phyloP scores from a whole-genome alignment of 2,797 vertebrate species.

The Phrynocephalus forsythii region DNA sequence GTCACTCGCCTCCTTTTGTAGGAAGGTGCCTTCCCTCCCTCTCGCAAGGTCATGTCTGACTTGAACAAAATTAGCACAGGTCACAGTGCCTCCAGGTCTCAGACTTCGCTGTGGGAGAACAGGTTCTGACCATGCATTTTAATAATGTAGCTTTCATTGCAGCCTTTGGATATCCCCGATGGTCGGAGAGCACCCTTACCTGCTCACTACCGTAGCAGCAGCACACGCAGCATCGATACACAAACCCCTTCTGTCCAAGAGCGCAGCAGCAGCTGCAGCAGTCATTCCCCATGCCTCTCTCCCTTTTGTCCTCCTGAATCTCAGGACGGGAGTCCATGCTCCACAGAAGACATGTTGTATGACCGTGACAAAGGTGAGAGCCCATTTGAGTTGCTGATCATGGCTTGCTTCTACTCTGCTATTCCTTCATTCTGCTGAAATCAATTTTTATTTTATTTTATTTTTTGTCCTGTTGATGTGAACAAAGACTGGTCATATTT shows the following conservation, averaged over 20 bases:
- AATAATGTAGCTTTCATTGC: constrained; percentile 52
- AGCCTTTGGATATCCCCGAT: constrained; percentile 90
- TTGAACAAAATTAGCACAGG: constrained; percentile 30
- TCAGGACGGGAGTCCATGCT: constrained; percentile 91
- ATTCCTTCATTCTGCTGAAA: constrained; percentile 73
- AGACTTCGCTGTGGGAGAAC: constrained; percentile 16
- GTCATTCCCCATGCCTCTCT: constrained; percentile 84
- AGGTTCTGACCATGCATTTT: neutral
- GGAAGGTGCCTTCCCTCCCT: constrained; percentile 18
- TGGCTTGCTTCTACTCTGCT: constrained; percentile 68
- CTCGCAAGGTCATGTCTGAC: constrained; percentile 18
- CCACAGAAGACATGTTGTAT: constrained; percentile 90
- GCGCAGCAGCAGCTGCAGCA: constrained; percentile 91
- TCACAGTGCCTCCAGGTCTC: constrained; percentile 20
- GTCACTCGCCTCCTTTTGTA: neutral
- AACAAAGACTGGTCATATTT: constrained; percentile 63
- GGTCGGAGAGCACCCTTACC: constrained; percentile 92
- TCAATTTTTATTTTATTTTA: constrained; percentile 65
- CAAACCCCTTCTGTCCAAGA: constrained; percentile 93
- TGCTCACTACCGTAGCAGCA: constrained; percentile 86
- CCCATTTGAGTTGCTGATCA: constrained; percentile 31
- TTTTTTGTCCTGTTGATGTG: constrained; percentile 55
- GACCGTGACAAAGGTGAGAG: constrained; percentile 92
- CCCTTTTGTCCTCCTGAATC: constrained; percentile 88
- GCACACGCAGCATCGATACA: constrained; percentile 90